Percentiles rank a stretch among this genome's conserved stretches.
Evolutionary conservation across 2,113 vertebrate species (phyloP).

Genomic region (Lophius piscatorius): DNA sequence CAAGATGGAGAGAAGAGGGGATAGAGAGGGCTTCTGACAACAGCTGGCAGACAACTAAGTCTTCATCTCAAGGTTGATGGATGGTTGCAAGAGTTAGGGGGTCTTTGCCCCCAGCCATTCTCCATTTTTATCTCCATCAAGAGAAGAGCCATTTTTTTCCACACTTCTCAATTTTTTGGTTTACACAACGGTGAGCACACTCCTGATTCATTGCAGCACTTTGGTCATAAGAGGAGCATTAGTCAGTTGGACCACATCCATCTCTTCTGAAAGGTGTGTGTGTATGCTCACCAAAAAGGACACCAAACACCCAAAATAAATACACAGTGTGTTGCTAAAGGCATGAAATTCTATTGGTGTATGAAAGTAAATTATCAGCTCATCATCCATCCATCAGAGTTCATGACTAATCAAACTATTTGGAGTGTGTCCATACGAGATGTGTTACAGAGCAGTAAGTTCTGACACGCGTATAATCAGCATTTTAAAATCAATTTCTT

Average conservation of each 20-base stretch:
- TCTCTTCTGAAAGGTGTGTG: background rate
- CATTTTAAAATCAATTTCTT: constrained; percentile 21
- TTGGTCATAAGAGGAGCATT: background rate
- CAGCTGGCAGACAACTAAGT: constrained; percentile 62
- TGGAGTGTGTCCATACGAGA: background rate
- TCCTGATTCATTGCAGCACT: constrained; percentile 1
- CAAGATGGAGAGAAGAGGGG: constrained; percentile 19
- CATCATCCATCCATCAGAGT: background rate
- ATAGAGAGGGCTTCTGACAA: constrained; percentile 35
- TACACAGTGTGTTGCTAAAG: no score
- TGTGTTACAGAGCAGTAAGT: background rate
- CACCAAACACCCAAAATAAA: background rate
- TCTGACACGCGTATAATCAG: constrained; percentile 13
- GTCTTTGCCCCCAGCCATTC: constrained; percentile 23
- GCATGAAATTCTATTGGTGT: no score
- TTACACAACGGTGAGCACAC: constrained; percentile 11
- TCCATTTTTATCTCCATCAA: constrained; percentile 49
- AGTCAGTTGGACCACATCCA: background rate
- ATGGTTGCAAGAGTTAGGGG: constrained; percentile 45
- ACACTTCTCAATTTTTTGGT: constrained; percentile 28
- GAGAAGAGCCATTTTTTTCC: constrained; percentile 20
- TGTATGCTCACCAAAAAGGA: background rate
- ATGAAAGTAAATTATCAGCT: no score
- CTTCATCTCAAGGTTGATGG: constrained; percentile 64
- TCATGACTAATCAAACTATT: background rate